Evolutionary conservation across 2,888 invertebrate genomes (phyloP).

Genomic region (Agriopis leucophaearia): DNA sequence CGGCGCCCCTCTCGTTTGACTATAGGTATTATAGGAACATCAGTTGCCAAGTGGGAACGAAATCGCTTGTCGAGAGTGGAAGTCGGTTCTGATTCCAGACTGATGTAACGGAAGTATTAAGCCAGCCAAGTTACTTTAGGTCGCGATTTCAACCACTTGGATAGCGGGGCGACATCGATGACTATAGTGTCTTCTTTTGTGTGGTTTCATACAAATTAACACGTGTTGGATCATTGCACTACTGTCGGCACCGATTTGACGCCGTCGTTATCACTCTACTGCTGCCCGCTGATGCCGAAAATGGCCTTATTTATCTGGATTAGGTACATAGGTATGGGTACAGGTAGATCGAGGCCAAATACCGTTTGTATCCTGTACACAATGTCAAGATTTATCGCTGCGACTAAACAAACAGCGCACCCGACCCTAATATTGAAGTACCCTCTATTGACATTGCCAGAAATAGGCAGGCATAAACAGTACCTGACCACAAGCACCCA

Average conservation of each 20-base stretch:
- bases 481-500: constrained; percentile 22
- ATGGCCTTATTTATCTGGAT: not conserved
- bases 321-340: not conserved
- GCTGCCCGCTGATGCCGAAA: not conserved
- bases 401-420: constrained; percentile 19
- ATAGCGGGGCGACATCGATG: too few species aligned
- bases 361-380: not conserved
- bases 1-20: constrained; percentile 6
- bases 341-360: not conserved
- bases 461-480: constrained; percentile 34
- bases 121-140: not conserved
- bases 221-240: not conserved
- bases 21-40: constrained; percentile 9
- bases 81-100: constrained; percentile 6
- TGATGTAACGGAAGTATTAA: constrained; percentile 4
- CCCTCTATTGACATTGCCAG: constrained; percentile 38
- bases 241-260: not conserved
- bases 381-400: constrained; percentile 8
- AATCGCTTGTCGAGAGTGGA: constrained; percentile 16
- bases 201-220: too few species aligned
- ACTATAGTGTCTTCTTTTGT: too few species aligned
- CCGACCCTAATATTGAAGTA: constrained; percentile 34
- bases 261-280: not conserved
- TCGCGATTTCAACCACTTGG: not conserved
- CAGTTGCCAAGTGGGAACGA: constrained; percentile 21